phyloP scores from a whole-genome alignment of 2,113 vertebrate genomes.

The Aix galericulata region DNA sequence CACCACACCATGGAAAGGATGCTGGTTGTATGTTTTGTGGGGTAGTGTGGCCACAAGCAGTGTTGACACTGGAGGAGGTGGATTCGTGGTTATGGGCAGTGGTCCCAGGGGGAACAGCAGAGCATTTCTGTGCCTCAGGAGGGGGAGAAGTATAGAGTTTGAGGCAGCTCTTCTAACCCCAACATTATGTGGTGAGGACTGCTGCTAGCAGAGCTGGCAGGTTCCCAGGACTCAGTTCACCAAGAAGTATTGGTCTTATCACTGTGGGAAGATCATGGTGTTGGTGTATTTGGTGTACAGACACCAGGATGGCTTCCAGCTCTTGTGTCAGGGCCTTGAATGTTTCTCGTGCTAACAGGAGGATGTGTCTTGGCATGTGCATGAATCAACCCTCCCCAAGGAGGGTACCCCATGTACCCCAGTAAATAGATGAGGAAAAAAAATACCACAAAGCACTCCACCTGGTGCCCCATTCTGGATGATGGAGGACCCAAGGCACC shows the following conservation, averaged over 20 bases:
- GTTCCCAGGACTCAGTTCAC: not conserved
- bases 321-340: not conserved
- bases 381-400: not conserved
- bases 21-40: not conserved
- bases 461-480: fast-evolving
- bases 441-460: not conserved
- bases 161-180: not conserved
- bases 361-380: not conserved
- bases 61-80: not conserved
- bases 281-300: not conserved
- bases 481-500: not conserved
- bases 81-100: not conserved
- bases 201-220: not conserved
- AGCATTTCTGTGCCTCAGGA: not conserved
- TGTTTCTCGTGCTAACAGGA: fast-evolving
- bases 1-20: not conserved
- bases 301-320: not conserved
- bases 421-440: fast-evolving
- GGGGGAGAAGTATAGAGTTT: not conserved
- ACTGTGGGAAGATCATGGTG: not conserved
- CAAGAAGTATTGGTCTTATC: not conserved
- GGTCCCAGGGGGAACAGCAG: not conserved
- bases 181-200: not conserved
- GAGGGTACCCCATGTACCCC: no score
- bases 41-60: not conserved